A percentile compares a stretch with the other conserved stretches of the same genome.
Evolutionary conservation across 2,888 invertebrate genomes (phyloP).

Genomic region (Lasius platythorax): DNA sequence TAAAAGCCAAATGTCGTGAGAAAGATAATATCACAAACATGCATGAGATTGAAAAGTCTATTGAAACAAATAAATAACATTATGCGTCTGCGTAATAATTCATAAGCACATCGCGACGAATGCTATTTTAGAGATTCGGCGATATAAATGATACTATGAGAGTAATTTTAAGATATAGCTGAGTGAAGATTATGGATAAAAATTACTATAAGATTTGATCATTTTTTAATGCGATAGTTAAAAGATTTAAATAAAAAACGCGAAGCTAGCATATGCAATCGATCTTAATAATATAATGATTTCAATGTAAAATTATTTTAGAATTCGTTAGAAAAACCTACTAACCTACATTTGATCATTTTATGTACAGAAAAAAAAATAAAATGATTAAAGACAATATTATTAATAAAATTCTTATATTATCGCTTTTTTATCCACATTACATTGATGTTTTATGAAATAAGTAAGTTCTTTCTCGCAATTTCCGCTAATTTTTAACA

Average conservation of each 20-base stretch:
- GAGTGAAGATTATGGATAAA: background rate
- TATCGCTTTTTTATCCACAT: background rate
- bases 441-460: background rate
- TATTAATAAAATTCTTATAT: background rate
- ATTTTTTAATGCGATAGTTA: background rate
- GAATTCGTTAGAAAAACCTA: conserved; percentile 6
- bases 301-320: conserved; percentile 15
- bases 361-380: background rate
- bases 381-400: background rate
- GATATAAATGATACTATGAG: background rate
- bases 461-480: background rate
- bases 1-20: background rate
- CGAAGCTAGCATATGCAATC: background rate
- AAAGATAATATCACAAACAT: background rate
- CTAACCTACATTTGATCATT: conserved; percentile 5
- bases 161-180: background rate
- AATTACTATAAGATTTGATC: background rate
- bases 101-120: background rate
- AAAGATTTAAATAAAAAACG: background rate
- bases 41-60: background rate
- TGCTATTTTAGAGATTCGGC: background rate
- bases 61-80: background rate
- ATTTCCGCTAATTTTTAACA: background rate
- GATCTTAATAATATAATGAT: background rate
- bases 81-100: background rate